Percentiles rank a stretch among this genome's conserved stretches.
Conservation (phyloP, 2,888 invertebrate species). For the Acanthosoma haemorrhoidale region DNA sequence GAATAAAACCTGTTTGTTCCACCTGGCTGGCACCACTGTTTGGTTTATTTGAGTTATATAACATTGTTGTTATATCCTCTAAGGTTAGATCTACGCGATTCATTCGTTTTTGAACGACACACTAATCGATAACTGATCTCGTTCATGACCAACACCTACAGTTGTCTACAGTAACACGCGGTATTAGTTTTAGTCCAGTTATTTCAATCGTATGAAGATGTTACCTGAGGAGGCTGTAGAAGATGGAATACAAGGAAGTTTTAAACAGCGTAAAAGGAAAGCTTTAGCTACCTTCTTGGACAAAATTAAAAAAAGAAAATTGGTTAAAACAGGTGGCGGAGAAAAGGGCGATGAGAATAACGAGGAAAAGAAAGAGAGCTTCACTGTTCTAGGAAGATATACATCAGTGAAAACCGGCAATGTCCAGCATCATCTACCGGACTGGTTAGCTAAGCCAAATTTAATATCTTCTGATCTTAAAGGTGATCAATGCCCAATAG, state of each 20-base stretch:
- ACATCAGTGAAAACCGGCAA: constrained; percentile 55
- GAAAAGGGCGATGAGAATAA: constrained; percentile 28
- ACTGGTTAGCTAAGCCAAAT: constrained; percentile 79
- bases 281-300: not conserved
- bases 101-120: no score
- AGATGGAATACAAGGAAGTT: not conserved
- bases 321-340: not conserved
- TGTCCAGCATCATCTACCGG: constrained; percentile 72
- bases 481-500: constrained; percentile 52
- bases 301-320: constrained; percentile 12
- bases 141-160: not conserved
- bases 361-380: constrained; percentile 45
- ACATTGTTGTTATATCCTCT: no score
- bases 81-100: no score
- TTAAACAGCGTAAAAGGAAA: not conserved
- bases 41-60: no score
- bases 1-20: no score
- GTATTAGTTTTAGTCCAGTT: not conserved
- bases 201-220: no score
- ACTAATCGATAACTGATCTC: no score
- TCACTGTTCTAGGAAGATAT: constrained; percentile 63
- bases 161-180: not conserved
- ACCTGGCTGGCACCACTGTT: no score
- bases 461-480: constrained; percentile 68
- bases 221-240: not conserved